Evolutionary conservation across 2,888 invertebrate genomes (phyloP), one percentile per base, ranked within the genome.

Genomic region (Sesia bembeciformis): DNA sequence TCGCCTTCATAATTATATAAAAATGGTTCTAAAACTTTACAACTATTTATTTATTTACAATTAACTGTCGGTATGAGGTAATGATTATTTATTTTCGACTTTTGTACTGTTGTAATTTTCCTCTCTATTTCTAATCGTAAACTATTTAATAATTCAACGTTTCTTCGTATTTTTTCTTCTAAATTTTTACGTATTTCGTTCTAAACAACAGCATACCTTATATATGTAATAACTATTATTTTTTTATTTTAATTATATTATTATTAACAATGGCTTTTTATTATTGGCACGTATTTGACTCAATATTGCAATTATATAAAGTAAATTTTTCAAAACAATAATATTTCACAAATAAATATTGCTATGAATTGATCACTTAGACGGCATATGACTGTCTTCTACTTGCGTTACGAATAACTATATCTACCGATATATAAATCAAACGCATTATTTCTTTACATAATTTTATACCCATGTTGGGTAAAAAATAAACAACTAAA

Each of bases 11-110:
- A 23, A 23, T 23, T 23, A 23, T 23, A 23, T 23, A 73, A 78
- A 76, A 84, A 63, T 62, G 62, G 62, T 63, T 70, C 69, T 72
- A 74, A 74, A 70, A 66, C 66, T 70, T 69, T 71, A 68, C 68
- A 67, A 67, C 75, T 74, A 67, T 68, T 58, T 70, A 67, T 70
- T 65, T 85, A 84, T 84, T 74, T 84, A 87, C 81, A 86, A 79
- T 86, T 86, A 84, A 77, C 83, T 85, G 86, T 84, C 69, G 65
- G 62, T 66, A 68, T 88, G 88, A 88, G 87, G 88, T 87, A 88
- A 76, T 74, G 68, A 68, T 64, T 67, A 52, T 49, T 57, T 56
- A 60, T 62, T 65, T 62, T 63, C 58, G 61, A 64, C 66, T 68
- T 74, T 75, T 76, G 75, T 76, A 76, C 75, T 76, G 70, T 61